A percentile compares a stretch with the other conserved stretches of the same genome.
Conservation (phyloP, 2,113 vertebrate species). For the Archilochus colubris region DNA sequence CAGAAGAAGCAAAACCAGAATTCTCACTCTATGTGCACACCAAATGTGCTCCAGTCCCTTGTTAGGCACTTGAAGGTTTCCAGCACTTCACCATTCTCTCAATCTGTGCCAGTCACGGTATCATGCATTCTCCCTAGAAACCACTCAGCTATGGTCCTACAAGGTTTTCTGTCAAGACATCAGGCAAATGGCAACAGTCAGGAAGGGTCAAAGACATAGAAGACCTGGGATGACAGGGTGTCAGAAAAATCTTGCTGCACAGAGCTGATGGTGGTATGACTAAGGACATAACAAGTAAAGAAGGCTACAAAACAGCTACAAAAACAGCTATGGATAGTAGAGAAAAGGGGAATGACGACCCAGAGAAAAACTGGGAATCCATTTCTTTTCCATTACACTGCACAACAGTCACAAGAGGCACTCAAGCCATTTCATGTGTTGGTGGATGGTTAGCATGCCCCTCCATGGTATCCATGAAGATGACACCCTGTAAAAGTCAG, state of each 20-base stretch:
- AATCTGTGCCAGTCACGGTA: too few species aligned
- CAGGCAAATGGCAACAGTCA: accelerated
- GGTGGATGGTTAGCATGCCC: not conserved
- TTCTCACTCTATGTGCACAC: not conserved
- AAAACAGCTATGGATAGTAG: not conserved
- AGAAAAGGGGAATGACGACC: not conserved
- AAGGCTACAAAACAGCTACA: not conserved
- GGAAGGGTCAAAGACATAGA: not conserved
- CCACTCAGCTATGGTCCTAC: not conserved
- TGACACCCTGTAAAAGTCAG: not conserved
- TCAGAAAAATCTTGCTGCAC: not conserved
- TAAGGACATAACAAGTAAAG: not conserved
- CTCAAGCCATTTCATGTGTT: not conserved
- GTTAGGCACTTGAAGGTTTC: not conserved
- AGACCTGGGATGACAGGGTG: not conserved
- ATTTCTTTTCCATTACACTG: not conserved
- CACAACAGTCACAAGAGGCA: too few species aligned
- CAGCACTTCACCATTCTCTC: accelerated
- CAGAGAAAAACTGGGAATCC: not conserved
- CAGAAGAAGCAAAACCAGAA: not conserved
- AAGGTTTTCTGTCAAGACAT: not conserved
- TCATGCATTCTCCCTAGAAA: not conserved
- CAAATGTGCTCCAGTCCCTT: not conserved
- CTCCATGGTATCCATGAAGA: not conserved
- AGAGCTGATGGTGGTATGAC: not conserved